phyloP scores from a whole-genome alignment of 2,113 vertebrate genomes.

The Vidua macroura region DNA sequence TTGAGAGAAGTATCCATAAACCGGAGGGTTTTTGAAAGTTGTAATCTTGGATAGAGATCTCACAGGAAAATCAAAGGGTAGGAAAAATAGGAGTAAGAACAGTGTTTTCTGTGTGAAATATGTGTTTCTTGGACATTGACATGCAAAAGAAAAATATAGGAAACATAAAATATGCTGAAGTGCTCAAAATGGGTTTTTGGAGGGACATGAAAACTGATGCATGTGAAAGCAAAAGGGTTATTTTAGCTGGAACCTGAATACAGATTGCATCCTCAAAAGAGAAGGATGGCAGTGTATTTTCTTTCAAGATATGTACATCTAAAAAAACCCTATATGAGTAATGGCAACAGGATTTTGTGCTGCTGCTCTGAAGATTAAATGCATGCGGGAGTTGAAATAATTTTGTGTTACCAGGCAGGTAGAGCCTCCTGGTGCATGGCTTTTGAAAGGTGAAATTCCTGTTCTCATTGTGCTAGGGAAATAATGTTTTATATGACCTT shows the following conservation, averaged over 20 bases:
- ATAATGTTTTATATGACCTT: background rate
- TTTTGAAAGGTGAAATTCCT: background rate
- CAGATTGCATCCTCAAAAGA: background rate
- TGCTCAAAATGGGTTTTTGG: background rate
- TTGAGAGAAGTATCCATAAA: background rate
- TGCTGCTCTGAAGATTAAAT: background rate
- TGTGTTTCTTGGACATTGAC: background rate
- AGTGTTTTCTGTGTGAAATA: background rate
- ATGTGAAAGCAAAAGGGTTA: background rate
- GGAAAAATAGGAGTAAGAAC: background rate
- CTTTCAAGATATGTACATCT: background rate
- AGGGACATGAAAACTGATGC: background rate
- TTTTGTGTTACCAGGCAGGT: background rate
- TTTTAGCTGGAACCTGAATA: background rate
- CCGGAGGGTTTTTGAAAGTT: background rate
- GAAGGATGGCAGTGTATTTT: background rate
- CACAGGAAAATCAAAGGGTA: background rate
- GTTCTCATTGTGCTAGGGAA: background rate
- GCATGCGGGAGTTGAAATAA: background rate
- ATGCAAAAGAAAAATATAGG: background rate
- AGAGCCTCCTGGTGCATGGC: background rate
- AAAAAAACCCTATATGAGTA: background rate
- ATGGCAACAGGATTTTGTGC: background rate
- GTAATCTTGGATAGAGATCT: background rate
- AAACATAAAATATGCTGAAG: background rate